A percentile compares a stretch with the other conserved stretches of the same genome.
These are phyloP conservation scores for Drosophila prostipennis DNA, from an alignment of 2,888 invertebrate genomes.

Conservation along the genomic window DNA sequence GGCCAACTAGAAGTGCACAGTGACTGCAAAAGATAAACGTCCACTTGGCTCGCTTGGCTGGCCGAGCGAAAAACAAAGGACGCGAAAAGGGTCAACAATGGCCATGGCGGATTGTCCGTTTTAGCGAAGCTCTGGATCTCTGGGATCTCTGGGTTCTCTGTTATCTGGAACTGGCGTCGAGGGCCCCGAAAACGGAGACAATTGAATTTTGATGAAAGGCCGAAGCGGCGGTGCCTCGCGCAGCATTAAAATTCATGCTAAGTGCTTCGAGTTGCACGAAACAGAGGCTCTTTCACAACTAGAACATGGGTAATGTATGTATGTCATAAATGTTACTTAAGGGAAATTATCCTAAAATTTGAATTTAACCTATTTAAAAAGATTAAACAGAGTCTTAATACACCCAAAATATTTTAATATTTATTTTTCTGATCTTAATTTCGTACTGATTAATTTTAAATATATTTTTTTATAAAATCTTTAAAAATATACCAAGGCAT, in stretches of 20 bases:
- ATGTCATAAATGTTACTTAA: background rate
- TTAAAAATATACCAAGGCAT: too few relatives aligned
- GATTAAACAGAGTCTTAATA: too few relatives aligned
- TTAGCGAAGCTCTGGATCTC: constrained; percentile 4
- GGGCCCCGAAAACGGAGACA: constrained; percentile 61
- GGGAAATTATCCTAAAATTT: too few relatives aligned
- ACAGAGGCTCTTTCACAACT: background rate
- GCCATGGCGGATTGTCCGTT: constrained; percentile 41
- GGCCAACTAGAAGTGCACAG: constrained; percentile 58
- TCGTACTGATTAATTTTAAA: too few relatives aligned
- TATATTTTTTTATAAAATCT: too few relatives aligned
- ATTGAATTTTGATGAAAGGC: constrained; percentile 77
- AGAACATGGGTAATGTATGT: background rate
- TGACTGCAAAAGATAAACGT: constrained; percentile 79
- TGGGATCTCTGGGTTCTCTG: constrained; percentile 3
- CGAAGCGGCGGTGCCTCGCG: constrained; percentile 19
- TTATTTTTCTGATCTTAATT: too few relatives aligned
- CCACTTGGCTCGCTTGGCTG: constrained; percentile 74
- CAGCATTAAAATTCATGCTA: constrained; percentile 57
- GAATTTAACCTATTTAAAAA: too few relatives aligned
- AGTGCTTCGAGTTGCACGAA: constrained; percentile 23
- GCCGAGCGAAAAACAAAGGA: constrained; percentile 66
- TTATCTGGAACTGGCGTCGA: constrained; percentile 58
- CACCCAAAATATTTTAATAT: too few relatives aligned
- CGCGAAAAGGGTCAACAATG: constrained; percentile 74